Conservation (phyloP, 2,888 invertebrate species). For the Chrysodeixis includens region DNA sequence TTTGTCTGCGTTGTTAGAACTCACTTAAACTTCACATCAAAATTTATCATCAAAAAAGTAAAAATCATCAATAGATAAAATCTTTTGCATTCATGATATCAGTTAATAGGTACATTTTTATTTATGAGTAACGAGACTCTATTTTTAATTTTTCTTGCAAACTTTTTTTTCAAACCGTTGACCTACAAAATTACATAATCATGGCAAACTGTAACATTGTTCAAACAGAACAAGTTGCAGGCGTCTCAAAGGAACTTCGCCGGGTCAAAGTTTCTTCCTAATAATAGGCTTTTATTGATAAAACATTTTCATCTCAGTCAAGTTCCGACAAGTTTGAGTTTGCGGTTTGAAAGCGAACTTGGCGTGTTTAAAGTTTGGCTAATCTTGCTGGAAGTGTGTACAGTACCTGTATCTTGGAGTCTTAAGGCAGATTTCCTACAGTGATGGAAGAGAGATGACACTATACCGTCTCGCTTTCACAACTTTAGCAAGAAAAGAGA, state of each 20-base stretch:
- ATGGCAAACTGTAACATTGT: not conserved
- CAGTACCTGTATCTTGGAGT: not conserved
- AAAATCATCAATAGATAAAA: no score
- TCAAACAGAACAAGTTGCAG: not conserved
- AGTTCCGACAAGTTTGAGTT: conserved; percentile 51
- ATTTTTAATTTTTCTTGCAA: no score
- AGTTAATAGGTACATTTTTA: no score
- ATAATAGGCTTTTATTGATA: conserved; percentile 57
- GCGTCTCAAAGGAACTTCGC: conserved; percentile 13
- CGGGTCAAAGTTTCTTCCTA: conserved; percentile 42
- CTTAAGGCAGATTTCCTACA: no score
- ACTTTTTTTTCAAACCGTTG: not conserved
- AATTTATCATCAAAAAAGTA: no score
- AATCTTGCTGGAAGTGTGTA: conserved; percentile 21
- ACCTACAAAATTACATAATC: not conserved
- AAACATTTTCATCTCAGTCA: conserved; percentile 50
- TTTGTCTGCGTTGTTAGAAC: no score
- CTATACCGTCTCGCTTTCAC: no score
- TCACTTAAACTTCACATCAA: no score
- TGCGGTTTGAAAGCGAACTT: conserved; percentile 41
- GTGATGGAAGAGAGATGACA: no score
- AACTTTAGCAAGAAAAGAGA: no score
- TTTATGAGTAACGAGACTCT: no score
- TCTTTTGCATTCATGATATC: no score
- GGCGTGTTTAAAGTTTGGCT: conserved; percentile 21